These are phyloP conservation scores for Netelia virgata DNA, from an alignment of 2,888 invertebrate species.

Conservation along the genomic window DNA sequence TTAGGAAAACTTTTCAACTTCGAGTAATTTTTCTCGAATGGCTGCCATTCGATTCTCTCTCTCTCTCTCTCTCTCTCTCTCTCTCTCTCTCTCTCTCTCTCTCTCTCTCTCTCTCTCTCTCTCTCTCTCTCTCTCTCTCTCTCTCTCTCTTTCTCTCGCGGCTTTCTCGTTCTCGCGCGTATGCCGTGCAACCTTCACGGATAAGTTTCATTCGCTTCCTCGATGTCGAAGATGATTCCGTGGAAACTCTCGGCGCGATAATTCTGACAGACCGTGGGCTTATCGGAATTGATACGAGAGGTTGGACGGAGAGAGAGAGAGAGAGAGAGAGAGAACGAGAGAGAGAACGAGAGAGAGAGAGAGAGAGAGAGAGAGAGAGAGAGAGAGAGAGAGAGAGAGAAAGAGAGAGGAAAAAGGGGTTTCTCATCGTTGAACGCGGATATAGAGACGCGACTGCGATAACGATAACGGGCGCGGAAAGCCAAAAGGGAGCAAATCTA, in stretches of 20 bases:
- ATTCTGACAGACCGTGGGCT: constrained; percentile 17
- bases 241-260: constrained; percentile 33
- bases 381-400: not conserved
- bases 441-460: constrained; percentile 28
- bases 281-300: constrained; percentile 43
- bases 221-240: constrained; percentile 27
- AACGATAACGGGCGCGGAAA: constrained; percentile 53
- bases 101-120: too few relatives aligned
- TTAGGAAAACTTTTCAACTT: not conserved
- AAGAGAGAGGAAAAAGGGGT: not conserved
- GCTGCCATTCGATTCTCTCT: not conserved
- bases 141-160: too few relatives aligned
- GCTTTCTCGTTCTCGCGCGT: constrained; percentile 8
- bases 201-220: constrained; percentile 48
- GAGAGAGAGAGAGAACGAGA: not conserved
- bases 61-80: too few relatives aligned
- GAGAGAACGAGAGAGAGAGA: not conserved
- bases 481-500: constrained; percentile 55
- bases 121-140: too few relatives aligned
- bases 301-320: not conserved
- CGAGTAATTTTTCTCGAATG: constrained; percentile 12
- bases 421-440: constrained; percentile 39
- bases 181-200: constrained; percentile 17
- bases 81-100: too few relatives aligned
- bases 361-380: not conserved